phyloP scores from a whole-genome alignment of 2,888 invertebrate species.

The Stegophylla sp. region DNA sequence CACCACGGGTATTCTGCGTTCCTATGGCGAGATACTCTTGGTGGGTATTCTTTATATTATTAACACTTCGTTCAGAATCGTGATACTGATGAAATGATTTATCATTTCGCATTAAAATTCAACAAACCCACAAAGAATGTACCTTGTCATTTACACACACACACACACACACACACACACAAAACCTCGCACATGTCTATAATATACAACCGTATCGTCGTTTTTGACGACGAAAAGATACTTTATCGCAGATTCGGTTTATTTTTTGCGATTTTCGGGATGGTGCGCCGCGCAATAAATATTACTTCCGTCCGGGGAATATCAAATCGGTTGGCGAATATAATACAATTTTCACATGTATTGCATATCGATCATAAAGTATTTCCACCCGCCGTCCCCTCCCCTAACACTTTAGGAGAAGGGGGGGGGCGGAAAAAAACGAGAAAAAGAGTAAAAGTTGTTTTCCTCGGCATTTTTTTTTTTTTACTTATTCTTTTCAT shows the following conservation, averaged over 20 bases:
- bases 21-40: too few relatives aligned
- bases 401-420: background rate
- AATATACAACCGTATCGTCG: background rate
- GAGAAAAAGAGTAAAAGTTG: slow-evolving; percentile 13
- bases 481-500: background rate
- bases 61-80: too few relatives aligned
- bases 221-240: background rate
- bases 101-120: too few relatives aligned
- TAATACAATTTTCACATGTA: slow-evolving; percentile 23
- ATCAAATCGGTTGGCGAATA: slow-evolving; percentile 38
- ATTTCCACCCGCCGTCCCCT: background rate
- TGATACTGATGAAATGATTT: too few relatives aligned
- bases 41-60: too few relatives aligned
- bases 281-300: slow-evolving; percentile 30
- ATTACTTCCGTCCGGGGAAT: slow-evolving; percentile 52
- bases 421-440: background rate
- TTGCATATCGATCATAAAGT: slow-evolving; percentile 44
- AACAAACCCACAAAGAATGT: too few relatives aligned
- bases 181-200: too few relatives aligned
- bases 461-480: slow-evolving; percentile 4
- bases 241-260: slow-evolving; percentile 5
- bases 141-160: too few relatives aligned
- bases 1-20: too few relatives aligned
- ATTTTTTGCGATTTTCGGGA: slow-evolving; percentile 25
- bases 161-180: too few relatives aligned